Base-by-base conservation (phyloP, 2,888 invertebrate species). In the Colostygia pectinataria region DNA sequence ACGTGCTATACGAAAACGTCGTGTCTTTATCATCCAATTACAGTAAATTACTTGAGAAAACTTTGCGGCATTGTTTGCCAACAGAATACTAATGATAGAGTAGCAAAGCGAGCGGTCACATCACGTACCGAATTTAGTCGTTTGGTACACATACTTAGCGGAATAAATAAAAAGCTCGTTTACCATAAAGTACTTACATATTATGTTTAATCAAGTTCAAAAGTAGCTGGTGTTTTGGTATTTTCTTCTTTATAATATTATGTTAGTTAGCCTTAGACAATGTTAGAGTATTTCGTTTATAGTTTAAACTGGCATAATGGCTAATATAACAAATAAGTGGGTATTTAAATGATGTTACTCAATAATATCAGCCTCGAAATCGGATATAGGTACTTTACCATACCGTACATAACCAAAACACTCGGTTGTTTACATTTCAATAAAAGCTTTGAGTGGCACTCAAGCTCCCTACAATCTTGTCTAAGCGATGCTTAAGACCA, bases 381-480 rank as follows among this genome's bases (percentile, higher is more conserved):
- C 20, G n/a, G 18, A 38, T 9, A 39, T n/a, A n/a, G n/a, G n/a
- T 27, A 37, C 14, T 13, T 20, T 43, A 4, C n/a, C n/a, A n/a
- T n/a, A 31, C 8, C 5, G 9, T 23, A 13, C 8, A 12, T 34
- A 36, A 25, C 36, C 41, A 41, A 41, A 47, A 15, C 36, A 37
- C 47, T 41, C 37, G 13, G 44, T 40, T 59, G 55, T 59, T 60
- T 63, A 55, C 39, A 41, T 51, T 58, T 55, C 46, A 52, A 52
- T 63, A 61, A 53, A 65, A 61, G 52, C 49, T 49, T 58, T 59
- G 55, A 61, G 59, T 55, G 57, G 57, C 59, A 65, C 61, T 68
- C 56, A 63, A 65, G 49, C 63, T 64, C 56, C 66, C 52, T 52
- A 65, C 61, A 61, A 64, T 62, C 59, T 60, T 63, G 56, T 63